Base-by-base conservation (phyloP, 2,797 vertebrate genomes). In the Parotocinclus haroldoi region DNA sequence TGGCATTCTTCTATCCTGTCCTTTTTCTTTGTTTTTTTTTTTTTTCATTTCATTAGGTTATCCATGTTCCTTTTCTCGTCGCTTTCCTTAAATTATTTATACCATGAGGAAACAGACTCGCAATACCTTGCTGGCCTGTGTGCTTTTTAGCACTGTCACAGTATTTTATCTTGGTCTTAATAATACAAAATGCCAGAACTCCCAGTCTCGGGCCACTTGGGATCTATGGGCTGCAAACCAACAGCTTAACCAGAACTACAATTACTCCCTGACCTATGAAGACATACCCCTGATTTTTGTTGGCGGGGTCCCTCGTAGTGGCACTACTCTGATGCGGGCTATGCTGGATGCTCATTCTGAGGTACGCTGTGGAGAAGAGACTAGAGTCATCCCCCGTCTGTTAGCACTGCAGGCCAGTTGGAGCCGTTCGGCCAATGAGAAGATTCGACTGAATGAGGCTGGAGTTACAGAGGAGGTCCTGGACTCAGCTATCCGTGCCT, bases 341-440 rank as follows among this genome's bases (percentile, higher is more conserved):
- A 98, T 99, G 96, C 80, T 99, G 42, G 96, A 99, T 0, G 96
- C 96, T 9, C 96, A 99, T 68, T 94, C 95, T 0, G 92, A 95
- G 0, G 85, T 99, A 18, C 93, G 95, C 3, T 99, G 96, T 0
- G 95, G 96, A 0, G 96, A 98, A 74, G 96, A 98, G 83, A 98
- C 96, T 0, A 88, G 97, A 0, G 96, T 99, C 38, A 98, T 98
- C 65, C 97, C 96, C 0, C 90, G 95, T 6, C 94, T 99, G 39
- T 83, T 99, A 76, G 96, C 95, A 0, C 91, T 99, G 74, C 97
- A 98, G 74, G 95, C 98, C 86, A 96, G 96, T 92, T 98, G 97
- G 96, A 96, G 93, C 16, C 88, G 94, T 11, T 99, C 96, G 0
- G 93, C 93, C 73, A 91, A 94, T 56, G 97, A 99, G 84, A 96